Evolutionary conservation across 2,888 invertebrate genomes (phyloP).

Genomic region (Acleris laterana): DNA sequence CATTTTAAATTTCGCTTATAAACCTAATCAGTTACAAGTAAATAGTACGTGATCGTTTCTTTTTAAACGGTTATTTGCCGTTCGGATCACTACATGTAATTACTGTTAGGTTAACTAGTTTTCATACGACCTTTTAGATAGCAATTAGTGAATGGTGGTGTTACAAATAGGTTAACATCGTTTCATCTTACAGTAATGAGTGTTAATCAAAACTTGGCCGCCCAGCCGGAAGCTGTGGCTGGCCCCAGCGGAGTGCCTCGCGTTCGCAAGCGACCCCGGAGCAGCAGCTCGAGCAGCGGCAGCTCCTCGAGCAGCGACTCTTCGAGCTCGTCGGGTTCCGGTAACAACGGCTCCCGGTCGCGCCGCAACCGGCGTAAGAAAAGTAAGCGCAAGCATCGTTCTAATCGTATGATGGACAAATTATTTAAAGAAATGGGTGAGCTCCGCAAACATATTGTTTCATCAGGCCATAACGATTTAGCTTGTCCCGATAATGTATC

Average conservation of each 20-base stretch:
- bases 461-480: background rate
- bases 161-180: no score
- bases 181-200: no score
- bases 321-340: background rate
- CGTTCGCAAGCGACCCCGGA: conserved; percentile 3
- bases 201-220: background rate
- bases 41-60: no score
- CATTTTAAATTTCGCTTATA: no score
- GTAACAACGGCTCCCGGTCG: background rate
- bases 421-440: conserved; percentile 18
- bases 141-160: no score
- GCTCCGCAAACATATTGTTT: conserved; percentile 10
- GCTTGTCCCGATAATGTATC: conserved; percentile 11
- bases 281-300: conserved; percentile 13
- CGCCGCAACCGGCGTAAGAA: conserved; percentile 10
- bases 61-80: no score
- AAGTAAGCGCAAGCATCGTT: no score
- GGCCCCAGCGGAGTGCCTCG: conserved; percentile 5
- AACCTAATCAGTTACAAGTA: no score
- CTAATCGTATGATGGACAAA: conserved; percentile 11
- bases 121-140: no score
- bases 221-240: background rate
- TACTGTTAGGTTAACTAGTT: no score
- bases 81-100: no score
- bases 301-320: conserved; percentile 17